Percentiles rank a stretch among this genome's conserved stretches.
phyloP scores from a whole-genome alignment of 2,888 invertebrate genomes.

The Luperina testacea region DNA sequence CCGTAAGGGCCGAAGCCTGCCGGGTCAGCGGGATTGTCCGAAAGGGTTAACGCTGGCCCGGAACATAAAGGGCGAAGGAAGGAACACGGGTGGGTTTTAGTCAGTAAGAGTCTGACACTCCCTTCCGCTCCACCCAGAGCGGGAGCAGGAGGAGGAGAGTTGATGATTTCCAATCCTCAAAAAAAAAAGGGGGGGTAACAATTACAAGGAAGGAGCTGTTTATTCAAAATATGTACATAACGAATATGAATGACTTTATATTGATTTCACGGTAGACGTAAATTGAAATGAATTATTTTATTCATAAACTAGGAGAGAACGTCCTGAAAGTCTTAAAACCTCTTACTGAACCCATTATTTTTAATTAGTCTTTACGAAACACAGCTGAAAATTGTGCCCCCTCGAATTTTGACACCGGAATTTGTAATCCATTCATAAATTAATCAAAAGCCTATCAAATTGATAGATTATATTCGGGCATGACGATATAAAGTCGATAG shows the following conservation, averaged over 20 bases:
- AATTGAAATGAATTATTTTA: conserved; percentile 8
- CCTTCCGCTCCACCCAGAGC: no score
- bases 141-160: no score
- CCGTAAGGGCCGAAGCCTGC: no score
- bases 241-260: conserved; percentile 5
- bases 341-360: conserved; percentile 4
- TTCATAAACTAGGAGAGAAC: conserved; percentile 6
- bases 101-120: no score
- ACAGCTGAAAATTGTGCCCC: conserved; percentile 7
- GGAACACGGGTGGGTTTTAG: no score
- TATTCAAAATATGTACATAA: conserved; percentile 2
- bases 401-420: neutral
- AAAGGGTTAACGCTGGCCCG: no score
- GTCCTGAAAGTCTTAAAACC: conserved; percentile 10
- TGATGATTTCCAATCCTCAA: no score
- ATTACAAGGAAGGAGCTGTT: neutral
- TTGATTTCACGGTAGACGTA: neutral
- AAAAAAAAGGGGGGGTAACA: no score
- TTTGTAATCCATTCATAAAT: conserved; percentile 11
- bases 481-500: neutral
- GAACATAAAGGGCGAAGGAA: no score
- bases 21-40: no score
- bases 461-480: conserved; percentile 5
- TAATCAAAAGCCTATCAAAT: neutral
- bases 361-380: conserved; percentile 8